Conservation (phyloP, 2,113 vertebrate genomes). For the Cebidichthys violaceus region DNA sequence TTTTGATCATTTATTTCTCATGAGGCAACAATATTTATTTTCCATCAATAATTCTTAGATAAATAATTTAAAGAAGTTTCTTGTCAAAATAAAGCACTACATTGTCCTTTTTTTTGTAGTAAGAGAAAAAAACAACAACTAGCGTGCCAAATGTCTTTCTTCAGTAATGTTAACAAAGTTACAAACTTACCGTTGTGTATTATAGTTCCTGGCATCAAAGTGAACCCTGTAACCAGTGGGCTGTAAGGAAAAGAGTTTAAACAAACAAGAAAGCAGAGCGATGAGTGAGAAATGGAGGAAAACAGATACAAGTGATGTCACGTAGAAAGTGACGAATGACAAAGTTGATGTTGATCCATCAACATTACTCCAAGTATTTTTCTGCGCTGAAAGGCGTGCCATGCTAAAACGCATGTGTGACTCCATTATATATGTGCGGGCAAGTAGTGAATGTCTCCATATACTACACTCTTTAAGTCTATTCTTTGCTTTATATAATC, state of each 20-base stretch:
- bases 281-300: slow-evolving; percentile 67
- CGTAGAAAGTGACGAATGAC: slow-evolving; percentile 64
- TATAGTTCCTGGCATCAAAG: slow-evolving; percentile 68
- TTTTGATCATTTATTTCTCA: not conserved
- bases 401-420: slow-evolving; percentile 5
- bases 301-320: slow-evolving; percentile 74
- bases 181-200: slow-evolving; percentile 47
- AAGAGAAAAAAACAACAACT: slow-evolving; percentile 7
- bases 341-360: slow-evolving; percentile 46
- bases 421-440: slow-evolving; percentile 23
- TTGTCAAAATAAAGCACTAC: not conserved
- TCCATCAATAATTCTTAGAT: not conserved
- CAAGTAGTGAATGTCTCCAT: slow-evolving; percentile 10
- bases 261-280: slow-evolving; percentile 72
- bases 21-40: too few species aligned
- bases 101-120: not conserved
- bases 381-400: slow-evolving; percentile 29
- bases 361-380: slow-evolving; percentile 49
- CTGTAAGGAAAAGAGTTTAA: slow-evolving; percentile 76
- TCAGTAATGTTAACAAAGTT: slow-evolving; percentile 61
- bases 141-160: slow-evolving; percentile 67
- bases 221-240: slow-evolving; percentile 58
- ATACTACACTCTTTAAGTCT: not conserved
- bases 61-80: not conserved
- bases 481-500: slow-evolving; percentile 16